Conservation (phyloP, 2,797 vertebrate species). For the Chrysocyon brachyurus region DNA sequence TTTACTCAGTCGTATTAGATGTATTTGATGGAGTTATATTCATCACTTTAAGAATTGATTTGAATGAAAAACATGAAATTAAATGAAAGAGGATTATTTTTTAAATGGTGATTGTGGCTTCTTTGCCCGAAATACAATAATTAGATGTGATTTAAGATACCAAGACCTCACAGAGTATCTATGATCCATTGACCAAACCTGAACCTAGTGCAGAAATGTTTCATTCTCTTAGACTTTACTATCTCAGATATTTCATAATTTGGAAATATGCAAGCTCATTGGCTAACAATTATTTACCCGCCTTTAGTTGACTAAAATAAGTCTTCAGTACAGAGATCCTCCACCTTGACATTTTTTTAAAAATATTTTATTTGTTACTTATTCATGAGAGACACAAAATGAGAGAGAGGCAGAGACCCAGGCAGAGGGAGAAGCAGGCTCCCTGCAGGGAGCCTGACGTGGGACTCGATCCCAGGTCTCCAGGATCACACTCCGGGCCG, state of each 20-base stretch:
- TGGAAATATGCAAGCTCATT: neutral
- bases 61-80: slow-evolving; percentile 63
- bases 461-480: no score
- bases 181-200: neutral
- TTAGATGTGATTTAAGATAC: neutral
- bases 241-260: neutral
- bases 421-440: no score
- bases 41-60: slow-evolving; percentile 16
- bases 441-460: no score
- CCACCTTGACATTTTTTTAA: neutral
- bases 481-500: accelerated
- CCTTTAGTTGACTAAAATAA: neutral
- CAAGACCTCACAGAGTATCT: neutral
- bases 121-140: slow-evolving; percentile 26
- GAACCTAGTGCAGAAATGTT: neutral
- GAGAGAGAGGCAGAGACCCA: no score
- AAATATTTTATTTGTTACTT: no score
- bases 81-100: slow-evolving; percentile 16
- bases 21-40: slow-evolving; percentile 25
- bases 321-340: neutral
- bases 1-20: slow-evolving; percentile 48
- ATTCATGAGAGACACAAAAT: no score
- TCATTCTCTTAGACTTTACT: neutral
- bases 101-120: slow-evolving; percentile 13
- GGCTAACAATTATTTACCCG: neutral